Evolutionary conservation across 2,888 invertebrate species (phyloP), one percentile per base, ranked within the genome.

Genomic region (Papilio gigon): DNA sequence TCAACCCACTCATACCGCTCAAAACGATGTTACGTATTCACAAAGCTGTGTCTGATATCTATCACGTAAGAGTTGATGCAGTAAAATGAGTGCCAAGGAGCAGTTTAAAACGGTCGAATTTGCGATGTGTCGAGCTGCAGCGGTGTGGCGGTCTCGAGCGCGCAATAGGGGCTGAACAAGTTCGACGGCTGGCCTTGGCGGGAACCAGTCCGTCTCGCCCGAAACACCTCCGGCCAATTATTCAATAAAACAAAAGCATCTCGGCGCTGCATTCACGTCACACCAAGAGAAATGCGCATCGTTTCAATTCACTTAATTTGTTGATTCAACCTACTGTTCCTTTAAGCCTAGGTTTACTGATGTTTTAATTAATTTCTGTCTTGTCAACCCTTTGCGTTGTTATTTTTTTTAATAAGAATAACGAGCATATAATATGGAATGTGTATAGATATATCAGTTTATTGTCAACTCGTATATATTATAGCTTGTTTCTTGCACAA

Each of bases 171-270:
- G 81, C 82, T 81, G 80, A 78, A 83, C 84, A 87, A 88, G 90
- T 90, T 90, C 89, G 91, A 85, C 88, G 92, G 81, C 89, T 91
- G 92, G 91, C 92, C 92, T 92, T 92, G 92, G 81, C 22, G 75
- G 80, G 83, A 92, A 92, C 92, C 92, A 88, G 92, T 90, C 86
- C 78, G 84, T 86, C 85, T 83, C 88, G 87, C 84, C 90, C 91
- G 86, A 90, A 92, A 90, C 91, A 88, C 89, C 88, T 88, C 87
- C 84, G 85, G 85, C 88, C 90, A 89, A 91, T 91, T 91, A 91
- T 91, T 90, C 88, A 91, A 91, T 90, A 89, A 91, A 89, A 92
- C 91, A 91, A 91, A 91, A 89, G 86, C 89, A 86, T 84, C 87
- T 86, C 82, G 81, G 80, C 79, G 80, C 80, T 80, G 81, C 80